These are phyloP conservation scores for Pangasius macronema DNA, from an alignment of 2,797 vertebrate species.

Conservation along the genomic window DNA sequence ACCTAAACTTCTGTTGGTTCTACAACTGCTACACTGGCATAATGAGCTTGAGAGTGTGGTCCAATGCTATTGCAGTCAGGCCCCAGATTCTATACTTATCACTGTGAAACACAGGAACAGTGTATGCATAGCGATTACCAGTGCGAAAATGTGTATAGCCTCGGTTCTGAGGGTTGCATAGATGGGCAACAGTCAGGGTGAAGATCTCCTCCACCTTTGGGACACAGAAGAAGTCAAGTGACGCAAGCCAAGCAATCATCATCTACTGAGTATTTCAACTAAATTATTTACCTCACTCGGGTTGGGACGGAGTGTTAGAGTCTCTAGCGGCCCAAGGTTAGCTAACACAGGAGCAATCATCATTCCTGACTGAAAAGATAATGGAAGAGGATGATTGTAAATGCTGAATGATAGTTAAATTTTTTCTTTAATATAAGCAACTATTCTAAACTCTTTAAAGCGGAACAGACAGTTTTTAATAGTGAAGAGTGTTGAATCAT, in stretches of 20 bases:
- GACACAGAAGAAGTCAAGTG: constrained; percentile 12
- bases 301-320: constrained; percentile 81
- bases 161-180: constrained; percentile 78
- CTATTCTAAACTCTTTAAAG: not conserved
- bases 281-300: constrained; percentile 79
- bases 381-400: not conserved
- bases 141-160: constrained; percentile 88
- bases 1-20: not conserved
- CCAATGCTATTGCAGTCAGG: constrained; percentile 82
- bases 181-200: constrained; percentile 80
- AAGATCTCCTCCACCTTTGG: constrained; percentile 88
- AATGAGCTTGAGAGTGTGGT: constrained; percentile 78
- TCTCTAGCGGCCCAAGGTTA: constrained; percentile 83
- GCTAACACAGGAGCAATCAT: constrained; percentile 83
- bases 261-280: not conserved
- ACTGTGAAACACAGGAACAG: constrained; percentile 84
- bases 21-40: constrained; percentile 54
- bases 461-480: not conserved
- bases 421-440: not conserved
- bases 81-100: constrained; percentile 88
- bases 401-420: not conserved
- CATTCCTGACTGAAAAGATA: constrained; percentile 74
- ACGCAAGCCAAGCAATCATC: constrained; percentile 23
- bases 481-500: not conserved
- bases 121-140: constrained; percentile 76